Percentiles rank a stretch among this genome's conserved stretches.
phyloP scores from a whole-genome alignment of 2,888 invertebrate species.

The Heteropelma amictum region DNA sequence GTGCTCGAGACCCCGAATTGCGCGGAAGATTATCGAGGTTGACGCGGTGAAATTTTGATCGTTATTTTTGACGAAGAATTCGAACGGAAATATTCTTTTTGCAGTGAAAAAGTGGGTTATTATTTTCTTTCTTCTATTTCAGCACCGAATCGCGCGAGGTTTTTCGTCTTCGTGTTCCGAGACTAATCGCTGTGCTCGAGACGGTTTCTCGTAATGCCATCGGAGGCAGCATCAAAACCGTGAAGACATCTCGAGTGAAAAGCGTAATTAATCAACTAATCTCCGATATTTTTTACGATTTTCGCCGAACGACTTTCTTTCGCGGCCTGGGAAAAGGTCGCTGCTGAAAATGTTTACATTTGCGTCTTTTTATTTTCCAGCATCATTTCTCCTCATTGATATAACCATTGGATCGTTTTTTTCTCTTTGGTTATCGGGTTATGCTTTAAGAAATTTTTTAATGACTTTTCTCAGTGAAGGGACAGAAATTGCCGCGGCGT shows the following conservation, averaged over 20 bases:
- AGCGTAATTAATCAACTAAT: conserved; percentile 10
- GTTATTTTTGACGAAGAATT: neutral
- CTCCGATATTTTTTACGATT: neutral
- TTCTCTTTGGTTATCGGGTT: too few relatives aligned
- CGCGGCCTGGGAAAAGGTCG: too few relatives aligned
- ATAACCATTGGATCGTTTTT: neutral
- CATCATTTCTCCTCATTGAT: neutral
- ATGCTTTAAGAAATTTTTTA: neutral
- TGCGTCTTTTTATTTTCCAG: neutral
- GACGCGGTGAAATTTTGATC: neutral
- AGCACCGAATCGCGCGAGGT: too few relatives aligned
- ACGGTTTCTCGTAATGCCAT: neutral
- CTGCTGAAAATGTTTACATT: too few relatives aligned
- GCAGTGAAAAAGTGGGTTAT: too few relatives aligned
- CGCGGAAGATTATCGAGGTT: neutral
- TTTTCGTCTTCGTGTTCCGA: too few relatives aligned
- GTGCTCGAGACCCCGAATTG: neutral
- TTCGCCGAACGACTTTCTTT: too few relatives aligned
- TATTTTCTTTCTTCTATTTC: too few relatives aligned
- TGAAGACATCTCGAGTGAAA: conserved; percentile 48
- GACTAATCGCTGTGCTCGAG: neutral
- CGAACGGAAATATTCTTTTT: too few relatives aligned
- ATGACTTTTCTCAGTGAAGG: neutral
- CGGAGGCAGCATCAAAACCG: neutral
- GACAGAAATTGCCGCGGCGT: too few relatives aligned